Conservation (phyloP, 2,797 vertebrate genomes). For the Coregonus suidteri region DNA sequence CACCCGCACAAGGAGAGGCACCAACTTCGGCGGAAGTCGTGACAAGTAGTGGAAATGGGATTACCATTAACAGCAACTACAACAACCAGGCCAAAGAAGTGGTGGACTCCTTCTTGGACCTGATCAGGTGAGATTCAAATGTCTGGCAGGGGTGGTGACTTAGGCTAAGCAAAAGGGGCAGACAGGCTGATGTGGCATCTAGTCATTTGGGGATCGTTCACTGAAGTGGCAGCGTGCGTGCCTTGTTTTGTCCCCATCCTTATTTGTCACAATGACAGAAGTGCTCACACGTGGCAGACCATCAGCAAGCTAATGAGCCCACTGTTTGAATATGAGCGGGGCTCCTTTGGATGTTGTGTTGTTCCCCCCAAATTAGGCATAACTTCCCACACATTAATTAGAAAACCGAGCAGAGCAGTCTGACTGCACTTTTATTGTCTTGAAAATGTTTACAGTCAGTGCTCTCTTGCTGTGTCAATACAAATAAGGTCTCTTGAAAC, state of each 20-base stretch:
- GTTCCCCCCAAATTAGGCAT: too few species aligned
- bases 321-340: neutral
- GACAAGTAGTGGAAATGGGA: too few species aligned
- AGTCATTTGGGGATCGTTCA: neutral
- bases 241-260: neutral
- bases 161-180: too few species aligned
- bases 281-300: neutral
- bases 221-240: neutral
- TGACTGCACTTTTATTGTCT: neutral
- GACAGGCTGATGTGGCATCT: neutral
- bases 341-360: neutral
- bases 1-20: too few species aligned
- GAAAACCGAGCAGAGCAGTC: too few species aligned
- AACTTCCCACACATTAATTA: too few species aligned
- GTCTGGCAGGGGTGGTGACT: too few species aligned
- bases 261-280: neutral
- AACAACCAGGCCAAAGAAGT: slow-evolving; percentile 74
- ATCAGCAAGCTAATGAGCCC: neutral
- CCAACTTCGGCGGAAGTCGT: too few species aligned
- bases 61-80: too few species aligned
- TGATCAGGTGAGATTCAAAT: slow-evolving; percentile 78
- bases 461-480: neutral
- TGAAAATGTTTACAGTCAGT: neutral
- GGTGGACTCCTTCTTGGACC: slow-evolving; percentile 87
- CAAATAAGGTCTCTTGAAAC: neutral